These are phyloP conservation scores for Brachymystax lenok DNA, from an alignment of 2,797 vertebrate genomes.

Conservation along the genomic window DNA sequence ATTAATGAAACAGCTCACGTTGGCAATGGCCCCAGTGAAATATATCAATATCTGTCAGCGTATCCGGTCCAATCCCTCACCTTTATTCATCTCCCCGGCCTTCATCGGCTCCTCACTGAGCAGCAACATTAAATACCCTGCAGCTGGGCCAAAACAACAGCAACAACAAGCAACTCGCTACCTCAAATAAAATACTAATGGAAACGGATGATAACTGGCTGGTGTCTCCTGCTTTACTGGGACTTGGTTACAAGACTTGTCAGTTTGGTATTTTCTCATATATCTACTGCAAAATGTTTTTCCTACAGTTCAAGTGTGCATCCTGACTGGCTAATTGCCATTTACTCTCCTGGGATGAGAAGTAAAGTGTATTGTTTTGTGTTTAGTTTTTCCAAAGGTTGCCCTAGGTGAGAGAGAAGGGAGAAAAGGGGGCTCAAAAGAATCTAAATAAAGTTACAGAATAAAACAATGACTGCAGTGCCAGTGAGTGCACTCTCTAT, in stretches of 20 bases:
- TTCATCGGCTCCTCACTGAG: constrained; percentile 59
- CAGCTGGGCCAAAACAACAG: constrained; percentile 54
- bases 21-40: constrained; percentile 57
- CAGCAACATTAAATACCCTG: constrained; percentile 70
- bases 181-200: constrained; percentile 46
- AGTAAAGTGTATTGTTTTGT: not conserved
- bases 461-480: not conserved
- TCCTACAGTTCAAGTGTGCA: constrained; percentile 8
- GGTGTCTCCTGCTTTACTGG: constrained; percentile 21
- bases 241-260: constrained; percentile 45
- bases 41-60: constrained; percentile 66
- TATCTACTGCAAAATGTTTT: constrained; percentile 25
- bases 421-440: not conserved
- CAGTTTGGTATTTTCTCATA: constrained; percentile 52
- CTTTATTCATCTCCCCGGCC: constrained; percentile 71
- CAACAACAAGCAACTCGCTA: constrained; percentile 33
- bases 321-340: constrained; percentile 22
- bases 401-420: not conserved
- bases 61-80: constrained; percentile 65
- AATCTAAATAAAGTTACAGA: not conserved
- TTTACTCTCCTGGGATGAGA: constrained; percentile 7
- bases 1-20: constrained; percentile 50
- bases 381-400: not conserved
- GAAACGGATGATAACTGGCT: constrained; percentile 57
- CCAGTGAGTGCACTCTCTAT: not conserved